Percentiles rank a stretch among this genome's conserved stretches.
These are phyloP conservation scores for Pan troglodytes DNA, from an alignment of 2,113 vertebrate species.

Conservation along the genomic window NHGRI_mPanTro3-v2.1_pri NC_072408.2:13005001-13005500, in stretches of 20 bases:
- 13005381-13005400: not conserved
- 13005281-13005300: not conserved
- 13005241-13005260: not conserved
- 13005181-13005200: not conserved
- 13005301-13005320: not conserved
- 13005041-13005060: not conserved
- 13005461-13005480: not conserved
- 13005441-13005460: not conserved
- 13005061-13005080: not conserved
- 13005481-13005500: not conserved
- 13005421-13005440: rapidly evolving
- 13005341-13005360: rapidly evolving
- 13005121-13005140: rapidly evolving
- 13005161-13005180: not conserved
- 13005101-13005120: not conserved
- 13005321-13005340: not conserved
- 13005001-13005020: not conserved
- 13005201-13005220: rapidly evolving
- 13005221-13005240: not conserved
- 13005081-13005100: not conserved
- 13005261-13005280: not conserved
- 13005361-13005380: too few relatives aligned
- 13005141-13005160: not conserved
- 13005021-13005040: not conserved
- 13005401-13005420: rapidly evolving